Conservation (phyloP, 1,140 invertebrate species). For the Drosophila subpulchrella region DNA sequence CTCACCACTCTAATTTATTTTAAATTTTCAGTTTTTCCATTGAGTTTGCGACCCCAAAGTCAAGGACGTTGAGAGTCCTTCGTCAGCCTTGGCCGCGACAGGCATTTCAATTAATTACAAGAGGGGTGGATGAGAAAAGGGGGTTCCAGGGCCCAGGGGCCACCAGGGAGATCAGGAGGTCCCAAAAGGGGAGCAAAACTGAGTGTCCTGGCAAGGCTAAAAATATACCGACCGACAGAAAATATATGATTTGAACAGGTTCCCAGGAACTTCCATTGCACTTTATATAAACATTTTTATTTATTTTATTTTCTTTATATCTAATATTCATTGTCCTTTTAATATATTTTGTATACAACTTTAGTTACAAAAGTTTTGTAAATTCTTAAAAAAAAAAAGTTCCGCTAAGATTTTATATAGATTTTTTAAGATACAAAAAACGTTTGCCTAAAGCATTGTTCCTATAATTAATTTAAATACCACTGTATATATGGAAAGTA, state of each 20-base stretch:
- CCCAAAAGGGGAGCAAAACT: background rate
- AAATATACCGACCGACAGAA: slow-evolving; percentile 3
- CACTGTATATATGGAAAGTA: too few relatives aligned
- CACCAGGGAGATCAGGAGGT: slow-evolving; percentile 14
- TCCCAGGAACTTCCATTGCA: background rate
- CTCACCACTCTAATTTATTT: slow-evolving; percentile 6
- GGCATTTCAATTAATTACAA: slow-evolving; percentile 42
- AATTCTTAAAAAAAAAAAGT: too few relatives aligned
- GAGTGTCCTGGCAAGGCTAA: slow-evolving; percentile 15
- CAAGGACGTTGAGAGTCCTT: slow-evolving; percentile 23
- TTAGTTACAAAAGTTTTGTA: too few relatives aligned
- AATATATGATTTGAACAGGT: background rate
- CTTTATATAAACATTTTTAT: background rate
- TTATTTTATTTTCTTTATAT: too few relatives aligned
- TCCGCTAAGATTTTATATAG: too few relatives aligned
- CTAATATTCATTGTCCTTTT: too few relatives aligned
- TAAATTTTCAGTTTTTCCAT: slow-evolving; percentile 3
- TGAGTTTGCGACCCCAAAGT: slow-evolving; percentile 17
- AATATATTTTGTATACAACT: too few relatives aligned
- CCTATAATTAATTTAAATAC: too few relatives aligned
- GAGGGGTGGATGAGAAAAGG: background rate
- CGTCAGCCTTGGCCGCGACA: slow-evolving; percentile 34
- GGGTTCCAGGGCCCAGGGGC: background rate
- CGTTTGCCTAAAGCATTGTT: too few relatives aligned
- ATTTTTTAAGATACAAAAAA: too few relatives aligned